These are phyloP conservation scores for Diogma glabrata DNA, from an alignment of 2,888 invertebrate genomes.

Conservation along the genomic window DNA sequence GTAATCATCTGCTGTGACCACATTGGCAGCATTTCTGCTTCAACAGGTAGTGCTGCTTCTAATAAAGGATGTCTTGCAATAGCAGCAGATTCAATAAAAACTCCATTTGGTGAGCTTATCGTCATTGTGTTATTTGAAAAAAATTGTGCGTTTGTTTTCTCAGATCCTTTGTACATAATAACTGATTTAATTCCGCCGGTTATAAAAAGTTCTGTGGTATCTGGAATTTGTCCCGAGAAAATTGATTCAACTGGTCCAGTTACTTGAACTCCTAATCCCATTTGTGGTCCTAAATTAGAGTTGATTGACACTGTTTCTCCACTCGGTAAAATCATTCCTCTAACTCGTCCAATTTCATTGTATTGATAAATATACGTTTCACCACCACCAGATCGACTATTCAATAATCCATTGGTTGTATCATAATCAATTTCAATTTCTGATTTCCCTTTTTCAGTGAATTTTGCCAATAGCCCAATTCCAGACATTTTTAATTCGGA, in stretches of 20 bases:
- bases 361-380: conserved; percentile 87
- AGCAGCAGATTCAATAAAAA: conserved; percentile 62
- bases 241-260: conserved; percentile 44
- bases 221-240: conserved; percentile 44
- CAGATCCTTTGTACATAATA: conserved; percentile 55
- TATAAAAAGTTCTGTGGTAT: conserved; percentile 47
- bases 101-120: conserved; percentile 63
- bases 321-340: conserved; percentile 77
- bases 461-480: conserved; percentile 77
- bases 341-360: conserved; percentile 77
- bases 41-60: conserved; percentile 73
- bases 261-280: conserved; percentile 64
- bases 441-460: conserved; percentile 78
- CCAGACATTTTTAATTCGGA: conserved; percentile 86
- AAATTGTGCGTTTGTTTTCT: conserved; percentile 61
- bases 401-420: conserved; percentile 74
- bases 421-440: conserved; percentile 87
- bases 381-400: conserved; percentile 72
- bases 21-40: conserved; percentile 83
- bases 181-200: conserved; percentile 55
- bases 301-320: conserved; percentile 76
- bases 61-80: conserved; percentile 70
- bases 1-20: conserved; percentile 75
- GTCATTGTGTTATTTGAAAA: conserved; percentile 68
- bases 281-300: conserved; percentile 64